phyloP scores from a whole-genome alignment of 2,113 vertebrate genomes.

The Amazona vittata region DNA sequence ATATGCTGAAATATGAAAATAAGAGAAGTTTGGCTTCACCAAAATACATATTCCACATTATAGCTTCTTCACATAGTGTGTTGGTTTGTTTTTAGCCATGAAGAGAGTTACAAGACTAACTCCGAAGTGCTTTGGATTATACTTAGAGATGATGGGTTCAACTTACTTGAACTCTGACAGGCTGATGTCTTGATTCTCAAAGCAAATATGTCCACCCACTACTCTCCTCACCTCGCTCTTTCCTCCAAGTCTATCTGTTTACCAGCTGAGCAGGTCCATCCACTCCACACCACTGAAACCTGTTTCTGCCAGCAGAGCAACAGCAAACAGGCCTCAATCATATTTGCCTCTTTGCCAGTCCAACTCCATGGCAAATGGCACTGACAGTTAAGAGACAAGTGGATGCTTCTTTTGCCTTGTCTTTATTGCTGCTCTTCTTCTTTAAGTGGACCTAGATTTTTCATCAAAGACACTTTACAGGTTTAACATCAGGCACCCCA shows the following conservation, averaged over 20 bases:
- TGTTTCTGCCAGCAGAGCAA: background rate
- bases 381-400: background rate
- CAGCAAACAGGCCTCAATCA: background rate
- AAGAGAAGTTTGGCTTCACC: background rate
- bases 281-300: background rate
- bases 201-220: accelerated
- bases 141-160: background rate
- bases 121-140: background rate
- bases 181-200: background rate
- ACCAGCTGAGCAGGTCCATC: background rate
- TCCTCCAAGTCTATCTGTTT: background rate
- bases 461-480: background rate
- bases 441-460: background rate
- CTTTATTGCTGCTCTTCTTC: background rate
- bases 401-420: background rate
- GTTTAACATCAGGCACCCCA: background rate
- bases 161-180: background rate
- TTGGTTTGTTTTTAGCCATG: background rate
- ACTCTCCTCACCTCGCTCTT: accelerated
- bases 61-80: background rate
- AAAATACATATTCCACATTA: background rate
- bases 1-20: background rate
- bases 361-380: background rate
- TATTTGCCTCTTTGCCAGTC: background rate
- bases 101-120: background rate